Evolutionary conservation across 1,140 invertebrate genomes (phyloP).

Genomic region (Samia ricini): DNA sequence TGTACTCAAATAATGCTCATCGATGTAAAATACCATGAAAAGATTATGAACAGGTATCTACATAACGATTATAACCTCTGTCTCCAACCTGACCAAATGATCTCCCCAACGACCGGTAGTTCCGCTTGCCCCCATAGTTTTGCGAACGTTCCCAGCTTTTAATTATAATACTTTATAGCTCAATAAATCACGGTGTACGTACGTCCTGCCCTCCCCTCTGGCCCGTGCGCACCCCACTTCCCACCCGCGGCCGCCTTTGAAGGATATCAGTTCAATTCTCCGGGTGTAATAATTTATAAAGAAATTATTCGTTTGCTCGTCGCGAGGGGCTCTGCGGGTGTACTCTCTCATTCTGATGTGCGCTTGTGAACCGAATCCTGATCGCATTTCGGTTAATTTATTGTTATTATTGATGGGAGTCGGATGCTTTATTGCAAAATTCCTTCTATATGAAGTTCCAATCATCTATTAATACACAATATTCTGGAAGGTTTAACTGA

Average conservation of each 20-base stretch:
- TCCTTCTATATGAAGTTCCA: no score
- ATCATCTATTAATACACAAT: no score
- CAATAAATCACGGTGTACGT: constrained; percentile 73
- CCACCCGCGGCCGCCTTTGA: constrained; percentile 47
- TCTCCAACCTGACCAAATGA: no score
- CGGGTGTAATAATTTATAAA: constrained; percentile 64
- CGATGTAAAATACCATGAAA: no score
- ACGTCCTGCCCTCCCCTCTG: constrained; percentile 44
- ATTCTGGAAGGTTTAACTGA: no score
- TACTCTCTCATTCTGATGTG: background rate
- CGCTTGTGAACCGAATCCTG: background rate
- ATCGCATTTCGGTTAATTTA: background rate
- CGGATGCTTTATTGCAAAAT: no score
- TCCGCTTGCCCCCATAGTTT: constrained; percentile 43
- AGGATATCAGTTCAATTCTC: constrained; percentile 72
- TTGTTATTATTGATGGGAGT: background rate
- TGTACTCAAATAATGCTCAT: no score
- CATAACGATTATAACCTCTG: no score
- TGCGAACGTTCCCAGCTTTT: constrained; percentile 71
- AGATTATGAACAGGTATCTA: no score
- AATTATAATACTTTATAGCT: constrained; percentile 79
- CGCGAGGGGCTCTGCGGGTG: background rate
- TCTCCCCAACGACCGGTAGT: no score
- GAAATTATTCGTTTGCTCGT: constrained; percentile 37
- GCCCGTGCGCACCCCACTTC: constrained; percentile 34